These are phyloP conservation scores for Ataeniobius toweri DNA, from an alignment of 2,797 vertebrate genomes.

Conservation along the genomic window DNA sequence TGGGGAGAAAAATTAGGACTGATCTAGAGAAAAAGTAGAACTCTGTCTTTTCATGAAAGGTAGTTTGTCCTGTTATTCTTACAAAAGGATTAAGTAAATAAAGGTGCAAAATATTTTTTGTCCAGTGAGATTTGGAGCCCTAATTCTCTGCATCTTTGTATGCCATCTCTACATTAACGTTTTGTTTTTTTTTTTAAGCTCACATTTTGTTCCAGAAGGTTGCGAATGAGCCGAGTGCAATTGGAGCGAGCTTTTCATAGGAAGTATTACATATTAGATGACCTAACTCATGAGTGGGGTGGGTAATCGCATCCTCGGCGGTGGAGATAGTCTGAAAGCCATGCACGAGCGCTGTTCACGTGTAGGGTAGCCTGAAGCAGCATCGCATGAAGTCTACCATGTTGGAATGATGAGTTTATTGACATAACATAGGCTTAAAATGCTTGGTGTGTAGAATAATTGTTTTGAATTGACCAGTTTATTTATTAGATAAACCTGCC, in stretches of 20 bases:
- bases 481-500: not conserved
- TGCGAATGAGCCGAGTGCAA: slow-evolving; percentile 26
- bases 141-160: not conserved
- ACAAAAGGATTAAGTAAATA: not conserved
- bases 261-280: slow-evolving; percentile 46
- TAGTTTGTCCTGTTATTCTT: not conserved
- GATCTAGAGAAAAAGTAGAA: not conserved
- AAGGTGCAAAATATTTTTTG: not conserved
- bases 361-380: slow-evolving; percentile 73
- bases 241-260: slow-evolving; percentile 39
- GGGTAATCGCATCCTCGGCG: slow-evolving; percentile 50
- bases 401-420: slow-evolving; percentile 44
- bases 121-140: not conserved
- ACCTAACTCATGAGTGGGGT: slow-evolving; percentile 47
- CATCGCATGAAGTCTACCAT: slow-evolving; percentile 31
- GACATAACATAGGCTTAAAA: not conserved
- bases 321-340: slow-evolving; percentile 59
- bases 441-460: not conserved
- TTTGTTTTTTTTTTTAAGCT: slow-evolving; percentile 14
- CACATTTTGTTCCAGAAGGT: not conserved
- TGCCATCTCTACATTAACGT: not conserved
- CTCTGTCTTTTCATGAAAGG: not conserved
- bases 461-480: not conserved
- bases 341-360: slow-evolving; percentile 63
- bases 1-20: not conserved